Conservation (phyloP, 2,888 invertebrate species). For the Charanyca ferruginea region DNA sequence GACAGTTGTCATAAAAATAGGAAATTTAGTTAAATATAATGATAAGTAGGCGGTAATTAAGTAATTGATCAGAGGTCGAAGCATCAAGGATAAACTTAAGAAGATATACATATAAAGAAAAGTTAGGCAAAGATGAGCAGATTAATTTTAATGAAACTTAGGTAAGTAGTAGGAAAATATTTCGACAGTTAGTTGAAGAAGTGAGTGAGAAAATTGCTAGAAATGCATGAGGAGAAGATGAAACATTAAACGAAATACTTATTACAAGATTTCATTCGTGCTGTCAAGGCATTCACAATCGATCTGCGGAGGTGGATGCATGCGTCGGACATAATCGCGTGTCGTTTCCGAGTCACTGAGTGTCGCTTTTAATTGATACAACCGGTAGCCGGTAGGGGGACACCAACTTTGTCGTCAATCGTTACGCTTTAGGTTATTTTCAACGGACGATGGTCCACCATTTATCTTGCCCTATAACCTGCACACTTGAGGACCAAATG, state of each 20-base stretch:
- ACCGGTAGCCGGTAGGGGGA: conserved; percentile 43
- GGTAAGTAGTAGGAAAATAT: background rate
- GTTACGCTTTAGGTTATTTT: background rate
- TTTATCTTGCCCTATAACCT: no score
- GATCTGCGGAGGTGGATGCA: conserved; percentile 38
- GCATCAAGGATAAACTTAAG: no score
- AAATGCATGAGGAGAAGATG: background rate
- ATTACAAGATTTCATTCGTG: background rate
- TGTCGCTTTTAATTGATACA: conserved; percentile 59
- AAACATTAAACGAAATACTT: background rate
- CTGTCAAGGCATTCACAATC: conserved; percentile 6
- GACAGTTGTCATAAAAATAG: background rate
- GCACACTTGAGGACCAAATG: no score
- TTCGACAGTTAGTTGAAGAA: background rate
- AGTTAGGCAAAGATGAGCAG: no score
- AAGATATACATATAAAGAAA: no score
- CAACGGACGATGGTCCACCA: no score
- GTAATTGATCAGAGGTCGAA: no score
- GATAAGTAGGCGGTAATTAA: background rate
- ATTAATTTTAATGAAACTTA: background rate
- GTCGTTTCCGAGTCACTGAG: conserved; percentile 61
- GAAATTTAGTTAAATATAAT: background rate
- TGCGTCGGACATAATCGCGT: conserved; percentile 48
- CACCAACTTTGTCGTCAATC: background rate
- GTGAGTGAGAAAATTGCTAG: background rate